phyloP scores from a whole-genome alignment of 1,140 invertebrate species.

The Matsumurasca onukii region DNA sequence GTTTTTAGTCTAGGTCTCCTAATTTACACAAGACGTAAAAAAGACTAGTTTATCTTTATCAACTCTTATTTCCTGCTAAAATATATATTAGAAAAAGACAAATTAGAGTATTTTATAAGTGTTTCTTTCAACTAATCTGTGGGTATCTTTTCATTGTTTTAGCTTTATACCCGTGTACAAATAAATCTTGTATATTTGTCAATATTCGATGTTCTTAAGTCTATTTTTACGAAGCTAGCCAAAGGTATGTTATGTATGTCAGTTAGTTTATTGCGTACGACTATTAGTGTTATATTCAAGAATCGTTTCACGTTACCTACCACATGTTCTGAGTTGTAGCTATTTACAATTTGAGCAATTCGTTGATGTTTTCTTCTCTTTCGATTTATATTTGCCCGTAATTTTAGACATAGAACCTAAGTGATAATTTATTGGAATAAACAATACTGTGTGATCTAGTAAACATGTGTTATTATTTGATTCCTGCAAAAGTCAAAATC shows the following conservation, averaged over 20 bases:
- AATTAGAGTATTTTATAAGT: too few relatives aligned
- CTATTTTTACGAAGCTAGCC: conserved; percentile 29
- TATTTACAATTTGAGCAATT: neutral
- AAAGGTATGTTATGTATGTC: conserved; percentile 31
- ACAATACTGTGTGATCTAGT: conserved; percentile 11
- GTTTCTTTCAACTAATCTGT: too few relatives aligned
- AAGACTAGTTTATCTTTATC: too few relatives aligned
- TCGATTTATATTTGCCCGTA: neutral
- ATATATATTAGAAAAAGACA: too few relatives aligned
- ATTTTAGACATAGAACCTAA: conserved; percentile 12
- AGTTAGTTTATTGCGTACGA: conserved; percentile 23
- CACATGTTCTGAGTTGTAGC: neutral
- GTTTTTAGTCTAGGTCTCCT: too few relatives aligned
- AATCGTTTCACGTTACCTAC: conserved; percentile 28
- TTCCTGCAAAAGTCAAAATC: too few relatives aligned
- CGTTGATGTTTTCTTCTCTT: neutral
- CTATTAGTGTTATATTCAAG: conserved; percentile 24
- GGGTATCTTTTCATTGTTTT: too few relatives aligned
- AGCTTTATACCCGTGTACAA: conserved; percentile 23
- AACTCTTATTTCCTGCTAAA: too few relatives aligned
- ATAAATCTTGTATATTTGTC: conserved; percentile 29
- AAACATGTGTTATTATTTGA: neutral
- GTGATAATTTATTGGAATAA: conserved; percentile 22
- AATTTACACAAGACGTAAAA: too few relatives aligned
- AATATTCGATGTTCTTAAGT: conserved; percentile 29